phyloP scores from a whole-genome alignment of 1,140 invertebrate genomes.

The Bacillus rossius region DNA sequence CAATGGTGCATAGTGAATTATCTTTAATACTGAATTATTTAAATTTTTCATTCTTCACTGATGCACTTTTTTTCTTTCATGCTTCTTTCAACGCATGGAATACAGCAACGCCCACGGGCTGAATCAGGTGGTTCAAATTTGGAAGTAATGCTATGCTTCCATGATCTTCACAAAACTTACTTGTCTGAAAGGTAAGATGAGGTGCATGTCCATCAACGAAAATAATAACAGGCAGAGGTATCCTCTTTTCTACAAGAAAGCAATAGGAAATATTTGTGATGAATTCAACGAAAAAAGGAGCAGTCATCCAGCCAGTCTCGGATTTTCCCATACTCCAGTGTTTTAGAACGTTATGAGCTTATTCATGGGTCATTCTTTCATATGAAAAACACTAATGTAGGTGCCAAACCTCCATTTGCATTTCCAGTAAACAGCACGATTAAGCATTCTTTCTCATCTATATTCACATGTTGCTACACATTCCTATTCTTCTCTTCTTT shows the following conservation, averaged over 20 bases:
- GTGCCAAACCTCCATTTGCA: too few relatives aligned
- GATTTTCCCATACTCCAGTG: too few relatives aligned
- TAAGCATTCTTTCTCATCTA: too few relatives aligned
- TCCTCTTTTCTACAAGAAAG: conserved; percentile 31
- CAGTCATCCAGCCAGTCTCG: too few relatives aligned
- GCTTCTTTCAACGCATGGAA: conserved; percentile 34
- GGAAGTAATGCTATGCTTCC: conserved; percentile 38
- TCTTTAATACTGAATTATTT: background rate
- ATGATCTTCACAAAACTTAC: conserved; percentile 36
- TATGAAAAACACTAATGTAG: too few relatives aligned
- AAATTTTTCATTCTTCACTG: background rate
- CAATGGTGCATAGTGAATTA: too few relatives aligned
- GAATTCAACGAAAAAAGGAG: too few relatives aligned
- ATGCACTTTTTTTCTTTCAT: conserved; percentile 30
- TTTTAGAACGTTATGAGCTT: too few relatives aligned
- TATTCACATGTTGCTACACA: too few relatives aligned
- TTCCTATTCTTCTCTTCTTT: too few relatives aligned
- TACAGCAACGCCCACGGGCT: conserved; percentile 39
- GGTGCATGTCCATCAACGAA: conserved; percentile 42
- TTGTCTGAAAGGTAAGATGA: conserved; percentile 35
- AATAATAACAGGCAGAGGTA: conserved; percentile 33
- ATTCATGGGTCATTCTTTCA: too few relatives aligned
- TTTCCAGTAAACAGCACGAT: too few relatives aligned
- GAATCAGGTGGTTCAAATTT: conserved; percentile 41
- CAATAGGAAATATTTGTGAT: conserved; percentile 24